Percentiles rank a stretch among this genome's conserved stretches.
Conservation (phyloP, 2,888 invertebrate genomes). For the Desoria tigrina region DNA sequence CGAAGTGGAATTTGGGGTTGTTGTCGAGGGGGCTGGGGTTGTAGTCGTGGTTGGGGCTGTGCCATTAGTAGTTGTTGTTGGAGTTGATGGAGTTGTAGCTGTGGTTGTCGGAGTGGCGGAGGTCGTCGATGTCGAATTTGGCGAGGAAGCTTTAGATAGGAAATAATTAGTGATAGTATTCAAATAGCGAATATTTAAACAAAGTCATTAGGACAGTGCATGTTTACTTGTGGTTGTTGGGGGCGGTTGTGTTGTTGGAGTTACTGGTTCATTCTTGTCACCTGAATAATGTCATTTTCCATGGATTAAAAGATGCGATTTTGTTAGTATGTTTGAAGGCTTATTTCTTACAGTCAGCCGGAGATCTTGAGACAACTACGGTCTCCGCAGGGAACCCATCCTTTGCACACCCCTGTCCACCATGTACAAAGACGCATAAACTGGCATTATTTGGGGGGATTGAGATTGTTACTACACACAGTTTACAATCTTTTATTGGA, state of each 20-base stretch:
- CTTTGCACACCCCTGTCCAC: too few species aligned
- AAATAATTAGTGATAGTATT: constrained; percentile 44
- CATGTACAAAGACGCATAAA: too few species aligned
- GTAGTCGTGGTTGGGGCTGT: constrained; percentile 26
- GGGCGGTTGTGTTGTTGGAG: too few species aligned
- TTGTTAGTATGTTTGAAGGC: background rate
- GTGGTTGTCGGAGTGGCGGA: constrained; percentile 46
- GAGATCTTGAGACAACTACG: background rate
- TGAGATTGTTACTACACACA: too few species aligned
- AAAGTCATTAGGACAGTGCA: background rate
- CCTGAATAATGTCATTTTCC: too few species aligned
- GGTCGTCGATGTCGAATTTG: constrained; percentile 33
- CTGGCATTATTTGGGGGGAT: too few species aligned
- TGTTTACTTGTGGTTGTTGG: too few species aligned
- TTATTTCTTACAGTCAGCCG: background rate
- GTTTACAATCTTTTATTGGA: too few species aligned
- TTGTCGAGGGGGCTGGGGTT: constrained; percentile 17
- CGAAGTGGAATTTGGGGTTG: constrained; percentile 4
- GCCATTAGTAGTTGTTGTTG: constrained; percentile 36
- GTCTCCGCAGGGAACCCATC: background rate
- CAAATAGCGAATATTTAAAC: background rate
- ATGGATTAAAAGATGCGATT: background rate
- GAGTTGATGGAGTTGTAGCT: constrained; percentile 46
- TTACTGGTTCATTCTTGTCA: too few species aligned
- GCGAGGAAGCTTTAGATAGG: too few species aligned